Conservation (phyloP, 2,797 vertebrate genomes). For the Phrynocephalus vlangalii region DNA sequence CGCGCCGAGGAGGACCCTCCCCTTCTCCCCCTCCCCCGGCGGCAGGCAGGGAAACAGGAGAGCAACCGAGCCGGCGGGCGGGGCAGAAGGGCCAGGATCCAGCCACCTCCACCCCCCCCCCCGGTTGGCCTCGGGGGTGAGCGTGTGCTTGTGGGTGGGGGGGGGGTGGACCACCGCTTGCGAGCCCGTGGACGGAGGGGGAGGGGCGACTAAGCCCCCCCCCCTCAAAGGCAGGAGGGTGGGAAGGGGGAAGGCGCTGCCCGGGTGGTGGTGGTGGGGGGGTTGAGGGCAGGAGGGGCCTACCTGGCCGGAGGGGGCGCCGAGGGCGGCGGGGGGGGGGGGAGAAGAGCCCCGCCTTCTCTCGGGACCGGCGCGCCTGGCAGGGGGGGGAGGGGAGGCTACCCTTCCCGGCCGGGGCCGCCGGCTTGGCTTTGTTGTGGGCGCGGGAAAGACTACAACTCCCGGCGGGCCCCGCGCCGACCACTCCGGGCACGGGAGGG, state of each 20-base stretch:
- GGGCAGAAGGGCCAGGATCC: too few species aligned
- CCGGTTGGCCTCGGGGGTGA: not conserved
- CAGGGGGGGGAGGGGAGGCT: too few species aligned
- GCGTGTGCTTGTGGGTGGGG: not conserved
- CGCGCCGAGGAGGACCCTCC: too few species aligned
- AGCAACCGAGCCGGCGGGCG: too few species aligned
- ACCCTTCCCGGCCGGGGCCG: not conserved
- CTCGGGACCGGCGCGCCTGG: not conserved
- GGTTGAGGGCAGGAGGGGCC: too few species aligned
- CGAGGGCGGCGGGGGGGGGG: too few species aligned
- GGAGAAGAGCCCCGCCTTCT: not conserved
- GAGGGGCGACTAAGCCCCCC: not conserved
- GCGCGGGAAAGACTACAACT: slow-evolving; percentile 2
- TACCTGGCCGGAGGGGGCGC: too few species aligned
- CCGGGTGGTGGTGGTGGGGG: too few species aligned
- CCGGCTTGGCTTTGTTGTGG: not conserved
- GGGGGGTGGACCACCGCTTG: too few species aligned
- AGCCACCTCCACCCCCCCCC: not conserved
- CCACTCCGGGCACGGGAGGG: not conserved
- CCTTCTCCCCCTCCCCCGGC: too few species aligned
- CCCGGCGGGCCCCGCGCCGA: slow-evolving; percentile 9
- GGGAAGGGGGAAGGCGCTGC: not conserved
- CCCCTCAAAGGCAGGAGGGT: not conserved
- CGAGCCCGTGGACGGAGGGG: not conserved
- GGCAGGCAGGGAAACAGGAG: too few species aligned